Base-by-base conservation (phyloP, 2,797 vertebrate genomes). In the Momotus momota region DNA sequence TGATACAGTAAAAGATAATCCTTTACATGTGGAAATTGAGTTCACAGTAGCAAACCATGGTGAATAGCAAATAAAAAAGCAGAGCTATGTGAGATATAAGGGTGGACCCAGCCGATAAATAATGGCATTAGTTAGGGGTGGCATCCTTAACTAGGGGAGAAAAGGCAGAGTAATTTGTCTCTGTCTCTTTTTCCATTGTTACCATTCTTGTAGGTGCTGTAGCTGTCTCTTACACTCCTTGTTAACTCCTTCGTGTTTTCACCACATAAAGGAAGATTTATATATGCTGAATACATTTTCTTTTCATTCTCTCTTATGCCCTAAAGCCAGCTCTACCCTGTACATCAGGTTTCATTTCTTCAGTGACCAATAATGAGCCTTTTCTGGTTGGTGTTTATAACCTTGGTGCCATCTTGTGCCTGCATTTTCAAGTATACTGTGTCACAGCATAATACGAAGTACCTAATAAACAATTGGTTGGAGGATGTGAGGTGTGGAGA, bases 141-240 rank as follows among this genome's bases (percentile, higher is more conserved):
- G 23, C 41, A 81, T 78, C 14, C 20, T 86, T 92, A 88, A 88
- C 61, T 35, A 74, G 25, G 6, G 26, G 14, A 86, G 18, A 78
- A 95, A 90, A 83, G 27, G 7, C 31, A 66, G 12, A 73, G 19
- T 46, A 81, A 92, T 93, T 92, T 86, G 33, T 96, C 83, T 83
- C 25, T 87, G 69, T 86, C 86, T 72, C 4, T 29, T 92, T 82
- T 78, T 15, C 23, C 48, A 78, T 88, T 79, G 65, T 81, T 90
- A 38, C 20, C 5, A 22, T 72, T 83, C 38, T 86, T 94, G 23
- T 75, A 81, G 22, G 11, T n/a, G 4, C 27, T 69, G 33, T 65
- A 88, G 33, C 10, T 83, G 52, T 64, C 75, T 83, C 88, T 90
- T 51, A 60, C 33, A 58, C 5, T 43, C 87, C 58, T 91, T 86